Evolutionary conservation across 2,113 vertebrate species (phyloP).

Genomic region (Myotis davidii): DNA sequence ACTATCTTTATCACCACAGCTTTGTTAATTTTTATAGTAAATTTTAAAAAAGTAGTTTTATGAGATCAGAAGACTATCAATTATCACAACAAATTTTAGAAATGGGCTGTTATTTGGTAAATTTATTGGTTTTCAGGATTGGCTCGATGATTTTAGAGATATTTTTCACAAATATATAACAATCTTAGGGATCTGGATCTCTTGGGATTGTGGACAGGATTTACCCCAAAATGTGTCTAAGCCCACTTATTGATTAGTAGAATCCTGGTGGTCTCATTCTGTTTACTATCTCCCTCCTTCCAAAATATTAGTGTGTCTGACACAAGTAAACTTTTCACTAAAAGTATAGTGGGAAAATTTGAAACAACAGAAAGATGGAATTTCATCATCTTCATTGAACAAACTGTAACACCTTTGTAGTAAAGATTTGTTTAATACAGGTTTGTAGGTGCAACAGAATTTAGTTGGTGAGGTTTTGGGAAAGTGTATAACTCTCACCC

Average conservation of each 20-base stretch:
- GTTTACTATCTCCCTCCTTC: background rate
- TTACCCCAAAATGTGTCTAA: background rate
- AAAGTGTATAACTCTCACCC: background rate
- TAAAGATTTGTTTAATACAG: background rate
- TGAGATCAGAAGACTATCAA: background rate
- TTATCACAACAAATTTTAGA: background rate
- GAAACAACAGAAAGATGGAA: background rate
- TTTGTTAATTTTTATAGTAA: background rate
- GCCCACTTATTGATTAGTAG: background rate
- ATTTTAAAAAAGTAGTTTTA: background rate
- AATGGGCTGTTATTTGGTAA: background rate
- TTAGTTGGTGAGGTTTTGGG: background rate
- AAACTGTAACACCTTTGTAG: background rate
- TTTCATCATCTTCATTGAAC: background rate
- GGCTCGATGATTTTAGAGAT: background rate
- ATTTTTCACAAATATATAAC: background rate
- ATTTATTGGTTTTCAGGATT: background rate
- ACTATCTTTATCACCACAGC: background rate
- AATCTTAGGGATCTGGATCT: background rate
- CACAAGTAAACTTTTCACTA: background rate
- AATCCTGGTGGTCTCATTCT: background rate
- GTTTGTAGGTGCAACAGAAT: background rate
- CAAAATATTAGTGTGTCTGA: background rate
- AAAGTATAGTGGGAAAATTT: background rate
- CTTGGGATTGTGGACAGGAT: background rate